phyloP scores from a whole-genome alignment of 1,140 invertebrate genomes.

The Heliconius eleuchia region DNA sequence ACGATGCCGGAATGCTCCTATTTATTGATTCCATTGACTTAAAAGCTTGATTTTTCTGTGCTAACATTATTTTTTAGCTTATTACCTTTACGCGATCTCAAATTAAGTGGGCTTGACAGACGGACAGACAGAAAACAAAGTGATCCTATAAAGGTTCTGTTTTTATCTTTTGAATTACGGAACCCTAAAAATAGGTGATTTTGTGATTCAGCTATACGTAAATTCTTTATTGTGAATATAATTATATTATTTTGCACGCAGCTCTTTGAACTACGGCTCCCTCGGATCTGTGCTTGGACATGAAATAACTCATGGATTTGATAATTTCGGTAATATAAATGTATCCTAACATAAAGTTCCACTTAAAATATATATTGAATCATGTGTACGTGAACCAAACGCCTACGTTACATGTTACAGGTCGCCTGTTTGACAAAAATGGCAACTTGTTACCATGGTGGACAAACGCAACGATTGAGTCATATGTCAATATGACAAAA shows the following conservation, averaged over 20 bases:
- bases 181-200: no score
- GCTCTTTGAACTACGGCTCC: conserved; percentile 91
- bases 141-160: no score
- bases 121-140: no score
- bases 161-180: no score
- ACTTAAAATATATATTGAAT: not conserved
- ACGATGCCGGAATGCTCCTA: no score
- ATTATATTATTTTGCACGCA: conserved; percentile 54
- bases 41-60: no score
- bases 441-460: conserved; percentile 93
- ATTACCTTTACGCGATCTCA: no score
- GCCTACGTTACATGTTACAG: conserved; percentile 53
- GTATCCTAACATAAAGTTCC: not conserved
- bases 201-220: not conserved
- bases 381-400: not conserved
- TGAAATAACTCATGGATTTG: conserved; percentile 93
- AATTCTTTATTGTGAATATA: not conserved
- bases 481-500: conserved; percentile 86
- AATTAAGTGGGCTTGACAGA: no score
- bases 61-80: no score
- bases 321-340: conserved; percentile 84
- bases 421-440: conserved; percentile 87
- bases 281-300: conserved; percentile 91
- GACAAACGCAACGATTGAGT: conserved; percentile 87
- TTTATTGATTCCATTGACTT: no score